Percentiles rank a stretch among this genome's conserved stretches.
Evolutionary conservation across 2,113 vertebrate species (phyloP).

Genomic region (Conger conger): DNA sequence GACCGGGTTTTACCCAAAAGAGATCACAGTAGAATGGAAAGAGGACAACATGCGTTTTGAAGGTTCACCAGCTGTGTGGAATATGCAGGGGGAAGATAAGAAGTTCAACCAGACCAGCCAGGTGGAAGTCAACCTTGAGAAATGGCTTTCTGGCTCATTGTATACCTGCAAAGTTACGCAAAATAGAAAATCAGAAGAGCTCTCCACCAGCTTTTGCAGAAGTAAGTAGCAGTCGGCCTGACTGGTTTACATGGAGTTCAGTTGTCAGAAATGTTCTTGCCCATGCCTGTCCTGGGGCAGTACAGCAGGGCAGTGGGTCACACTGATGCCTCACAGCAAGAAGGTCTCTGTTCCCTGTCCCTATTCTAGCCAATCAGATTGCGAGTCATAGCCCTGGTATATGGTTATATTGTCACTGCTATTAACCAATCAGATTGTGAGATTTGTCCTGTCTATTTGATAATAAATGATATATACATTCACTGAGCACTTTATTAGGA

Average conservation of each 20-base stretch:
- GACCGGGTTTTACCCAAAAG: constrained; percentile 42
- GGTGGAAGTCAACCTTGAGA: constrained; percentile 24
- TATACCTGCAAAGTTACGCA: constrained; percentile 49
- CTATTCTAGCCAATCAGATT: no score
- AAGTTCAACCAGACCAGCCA: constrained; percentile 48
- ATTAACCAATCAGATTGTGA: no score
- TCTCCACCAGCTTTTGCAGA: constrained; percentile 48
- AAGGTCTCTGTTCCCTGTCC: no score
- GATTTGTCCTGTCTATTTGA: no score
- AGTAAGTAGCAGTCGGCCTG: constrained; percentile 47
- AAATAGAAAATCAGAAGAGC: neutral
- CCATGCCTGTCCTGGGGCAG: neutral
- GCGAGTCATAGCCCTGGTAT: no score
- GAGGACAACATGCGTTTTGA: accelerated
- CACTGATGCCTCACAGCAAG: no score
- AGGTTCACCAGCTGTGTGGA: accelerated
- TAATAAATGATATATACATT: no score
- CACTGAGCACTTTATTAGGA: no score
- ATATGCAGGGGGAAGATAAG: constrained; percentile 21
- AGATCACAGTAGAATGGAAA: constrained; percentile 42
- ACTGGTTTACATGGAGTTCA: neutral
- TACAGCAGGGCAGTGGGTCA: no score
- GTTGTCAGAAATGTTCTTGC: neutral
- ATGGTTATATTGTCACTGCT: no score
- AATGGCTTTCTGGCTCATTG: constrained; percentile 34